phyloP scores from a whole-genome alignment of 2,888 invertebrate genomes.

The Theodoxus fluviatilis region DNA sequence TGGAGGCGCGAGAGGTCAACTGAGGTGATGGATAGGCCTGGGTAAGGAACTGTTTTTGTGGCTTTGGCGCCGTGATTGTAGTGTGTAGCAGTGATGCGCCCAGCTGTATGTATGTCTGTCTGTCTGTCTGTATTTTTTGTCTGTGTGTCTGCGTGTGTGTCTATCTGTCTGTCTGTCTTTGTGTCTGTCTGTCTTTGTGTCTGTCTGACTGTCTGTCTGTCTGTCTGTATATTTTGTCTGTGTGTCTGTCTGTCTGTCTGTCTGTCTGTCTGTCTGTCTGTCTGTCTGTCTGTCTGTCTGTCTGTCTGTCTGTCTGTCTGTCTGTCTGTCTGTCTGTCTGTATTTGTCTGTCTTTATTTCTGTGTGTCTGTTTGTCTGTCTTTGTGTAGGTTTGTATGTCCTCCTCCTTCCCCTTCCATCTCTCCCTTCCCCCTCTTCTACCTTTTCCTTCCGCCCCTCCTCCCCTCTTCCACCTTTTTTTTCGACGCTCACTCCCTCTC shows the following conservation, averaged over 20 bases:
- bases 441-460: conserved; percentile 1
- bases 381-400: background rate
- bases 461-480: conserved; percentile 1
- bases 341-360: background rate
- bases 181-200: conserved; percentile 8
- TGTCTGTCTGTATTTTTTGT: too few species aligned
- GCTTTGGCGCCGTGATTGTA: too few species aligned
- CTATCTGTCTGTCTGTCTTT: background rate
- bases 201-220: conserved; percentile 19
- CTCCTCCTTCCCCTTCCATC: background rate
- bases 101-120: too few species aligned
- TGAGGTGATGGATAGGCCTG: too few species aligned
- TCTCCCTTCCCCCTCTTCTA: too few species aligned
- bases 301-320: background rate
- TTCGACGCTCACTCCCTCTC: conserved; percentile 11
- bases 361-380: background rate
- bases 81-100: too few species aligned
- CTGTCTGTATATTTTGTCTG: conserved; percentile 19
- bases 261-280: background rate
- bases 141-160: too few species aligned
- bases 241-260: conserved; percentile 2
- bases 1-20: too few species aligned
- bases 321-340: background rate
- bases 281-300: background rate
- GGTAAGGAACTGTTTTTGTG: too few species aligned